Conservation (phyloP, 2,888 invertebrate genomes). For the Limnephilus rhombicus region DNA sequence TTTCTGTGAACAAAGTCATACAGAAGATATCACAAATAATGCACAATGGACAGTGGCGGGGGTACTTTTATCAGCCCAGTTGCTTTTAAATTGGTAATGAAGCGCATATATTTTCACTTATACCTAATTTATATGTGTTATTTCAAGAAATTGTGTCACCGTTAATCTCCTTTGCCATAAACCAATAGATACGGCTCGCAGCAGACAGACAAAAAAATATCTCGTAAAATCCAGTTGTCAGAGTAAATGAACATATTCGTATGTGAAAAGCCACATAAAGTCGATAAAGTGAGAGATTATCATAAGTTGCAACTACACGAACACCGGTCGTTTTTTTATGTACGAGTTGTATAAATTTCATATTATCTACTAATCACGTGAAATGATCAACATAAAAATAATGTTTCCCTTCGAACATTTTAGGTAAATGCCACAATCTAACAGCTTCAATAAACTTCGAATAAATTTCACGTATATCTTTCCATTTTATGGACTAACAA, state of each 20-base stretch:
- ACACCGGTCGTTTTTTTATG: neutral
- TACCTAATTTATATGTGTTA: neutral
- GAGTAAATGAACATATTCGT: neutral
- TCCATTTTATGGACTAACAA: neutral
- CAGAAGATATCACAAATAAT: neutral
- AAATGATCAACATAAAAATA: conserved; percentile 18
- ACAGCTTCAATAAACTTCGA: neutral
- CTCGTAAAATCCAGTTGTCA: neutral
- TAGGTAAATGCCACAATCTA: neutral
- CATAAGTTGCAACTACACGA: neutral
- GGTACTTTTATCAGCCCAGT: neutral
- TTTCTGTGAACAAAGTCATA: neutral
- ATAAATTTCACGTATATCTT: conserved; percentile 27
- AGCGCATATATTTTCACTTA: neutral
- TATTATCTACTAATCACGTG: conserved; percentile 9
- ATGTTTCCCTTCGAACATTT: conserved; percentile 24
- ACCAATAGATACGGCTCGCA: neutral
- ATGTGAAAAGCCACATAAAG: neutral
- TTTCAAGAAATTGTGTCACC: neutral
- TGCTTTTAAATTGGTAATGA: neutral
- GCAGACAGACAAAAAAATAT: neutral
- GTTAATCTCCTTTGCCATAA: neutral
- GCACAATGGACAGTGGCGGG: neutral
- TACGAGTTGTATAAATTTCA: neutral
- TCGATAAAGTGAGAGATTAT: conserved; percentile 12